Evolutionary conservation across 2,113 vertebrate genomes (phyloP).

Genomic region (Turdus rufiventris): DNA sequence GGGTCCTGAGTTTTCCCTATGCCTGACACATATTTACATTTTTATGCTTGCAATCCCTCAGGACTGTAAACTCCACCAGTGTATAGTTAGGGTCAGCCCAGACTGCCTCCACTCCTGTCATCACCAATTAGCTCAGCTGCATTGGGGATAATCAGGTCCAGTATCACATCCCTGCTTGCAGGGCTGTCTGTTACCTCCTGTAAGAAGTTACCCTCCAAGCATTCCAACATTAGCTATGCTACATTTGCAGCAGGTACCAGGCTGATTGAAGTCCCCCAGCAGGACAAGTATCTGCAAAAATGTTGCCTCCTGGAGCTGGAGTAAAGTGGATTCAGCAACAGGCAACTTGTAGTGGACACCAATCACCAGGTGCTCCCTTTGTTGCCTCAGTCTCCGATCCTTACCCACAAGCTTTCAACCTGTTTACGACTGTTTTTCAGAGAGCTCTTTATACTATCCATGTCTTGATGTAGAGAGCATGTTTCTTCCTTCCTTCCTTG

Average conservation of each 20-base stretch:
- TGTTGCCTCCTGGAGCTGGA: background rate
- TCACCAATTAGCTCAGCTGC: background rate
- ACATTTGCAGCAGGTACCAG: background rate
- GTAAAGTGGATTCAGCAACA: background rate
- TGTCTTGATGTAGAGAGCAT: background rate
- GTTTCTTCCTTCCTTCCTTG: background rate
- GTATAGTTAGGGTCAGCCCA: background rate
- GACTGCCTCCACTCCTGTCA: background rate
- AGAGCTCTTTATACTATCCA: background rate
- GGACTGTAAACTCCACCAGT: background rate
- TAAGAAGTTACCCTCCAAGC: no score
- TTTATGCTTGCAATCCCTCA: no score
- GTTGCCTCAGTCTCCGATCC: background rate
- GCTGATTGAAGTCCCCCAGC: background rate
- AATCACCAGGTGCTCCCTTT: background rate
- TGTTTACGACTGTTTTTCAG: background rate
- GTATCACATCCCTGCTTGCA: no score
- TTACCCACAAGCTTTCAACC: background rate
- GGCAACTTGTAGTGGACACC: no score
- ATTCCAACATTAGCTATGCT: background rate
- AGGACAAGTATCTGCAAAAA: background rate
- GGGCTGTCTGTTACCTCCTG: fast-evolving
- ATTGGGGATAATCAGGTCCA: background rate
- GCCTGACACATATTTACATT: background rate
- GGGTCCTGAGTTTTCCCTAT: background rate